Percentiles rank a stretch among this genome's conserved stretches.
phyloP scores from a whole-genome alignment of 2,113 vertebrate genomes.

The Anser brachyrhynchus region DNA sequence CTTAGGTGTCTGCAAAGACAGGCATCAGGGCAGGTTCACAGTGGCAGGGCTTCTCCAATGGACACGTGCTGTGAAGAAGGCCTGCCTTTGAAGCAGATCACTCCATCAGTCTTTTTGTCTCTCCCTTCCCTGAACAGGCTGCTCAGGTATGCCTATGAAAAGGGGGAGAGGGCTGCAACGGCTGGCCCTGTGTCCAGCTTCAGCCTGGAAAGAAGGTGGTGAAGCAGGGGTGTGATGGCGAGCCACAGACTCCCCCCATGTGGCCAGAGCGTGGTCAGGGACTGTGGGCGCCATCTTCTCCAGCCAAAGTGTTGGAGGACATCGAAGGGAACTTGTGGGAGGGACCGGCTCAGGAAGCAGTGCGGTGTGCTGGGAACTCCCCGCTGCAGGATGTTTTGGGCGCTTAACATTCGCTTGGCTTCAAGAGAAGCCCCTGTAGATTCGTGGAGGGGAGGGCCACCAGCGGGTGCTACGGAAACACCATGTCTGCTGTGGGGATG shows the following conservation, averaged over 20 bases:
- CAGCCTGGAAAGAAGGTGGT: not conserved
- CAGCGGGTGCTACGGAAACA: not conserved
- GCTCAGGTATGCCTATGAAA: fast-evolving
- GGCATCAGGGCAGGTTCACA: not conserved
- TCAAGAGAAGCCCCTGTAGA: not conserved
- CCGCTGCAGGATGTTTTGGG: not conserved
- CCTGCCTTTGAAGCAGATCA: not conserved
- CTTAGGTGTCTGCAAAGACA: not conserved
- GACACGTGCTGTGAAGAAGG: not conserved
- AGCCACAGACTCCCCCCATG: not conserved
- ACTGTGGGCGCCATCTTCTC: fast-evolving
- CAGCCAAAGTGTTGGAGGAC: not conserved
- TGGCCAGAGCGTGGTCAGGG: not conserved
- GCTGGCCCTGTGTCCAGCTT: not conserved
- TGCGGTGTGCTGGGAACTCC: not conserved
- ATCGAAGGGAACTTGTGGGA: not conserved
- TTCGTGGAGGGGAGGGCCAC: fast-evolving
- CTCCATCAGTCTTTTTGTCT: not conserved
- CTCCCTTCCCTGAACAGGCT: not conserved
- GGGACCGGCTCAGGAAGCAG: not conserved
- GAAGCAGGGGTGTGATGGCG: not conserved
- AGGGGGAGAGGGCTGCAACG: not conserved
- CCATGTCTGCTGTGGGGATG: fast-evolving
- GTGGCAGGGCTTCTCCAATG: not conserved
- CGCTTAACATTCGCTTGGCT: not conserved